Evolutionary conservation across 1,140 invertebrate genomes (phyloP).

Genomic region (Schlechtendalia chinensis): DNA sequence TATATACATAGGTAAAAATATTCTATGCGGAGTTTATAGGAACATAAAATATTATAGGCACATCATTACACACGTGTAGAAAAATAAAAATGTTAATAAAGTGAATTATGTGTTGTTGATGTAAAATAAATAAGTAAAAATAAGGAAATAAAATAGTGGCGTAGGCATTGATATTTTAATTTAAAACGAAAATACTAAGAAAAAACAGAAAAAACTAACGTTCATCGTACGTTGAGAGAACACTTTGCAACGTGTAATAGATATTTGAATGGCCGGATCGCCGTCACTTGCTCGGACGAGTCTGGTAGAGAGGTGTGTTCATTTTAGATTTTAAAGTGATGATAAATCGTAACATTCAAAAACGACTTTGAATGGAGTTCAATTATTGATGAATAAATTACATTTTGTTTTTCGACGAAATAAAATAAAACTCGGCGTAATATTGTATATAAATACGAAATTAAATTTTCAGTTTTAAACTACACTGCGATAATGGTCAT

Average conservation of each 20-base stretch:
- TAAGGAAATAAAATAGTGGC: not conserved
- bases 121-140: too few relatives aligned
- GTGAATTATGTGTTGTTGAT: not conserved
- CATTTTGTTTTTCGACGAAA: not conserved
- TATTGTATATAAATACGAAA: not conserved
- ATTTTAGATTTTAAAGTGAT: conserved; percentile 33
- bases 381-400: conserved; percentile 35
- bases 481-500: not conserved
- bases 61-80: too few relatives aligned
- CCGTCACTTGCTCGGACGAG: not conserved
- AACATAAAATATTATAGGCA: too few relatives aligned
- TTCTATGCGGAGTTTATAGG: too few relatives aligned
- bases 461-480: not conserved
- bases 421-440: not conserved
- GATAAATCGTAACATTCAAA: conserved; percentile 33
- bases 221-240: not conserved
- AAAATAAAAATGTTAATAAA: not conserved
- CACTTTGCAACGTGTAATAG: not conserved
- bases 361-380: not conserved
- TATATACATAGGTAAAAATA: too few relatives aligned
- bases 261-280: not conserved
- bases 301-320: conserved; percentile 25
- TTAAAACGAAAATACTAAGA: conserved; percentile 16
- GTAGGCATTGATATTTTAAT: not conserved
- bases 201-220: not conserved